Percentiles rank a stretch among this genome's conserved stretches.
Evolutionary conservation across 2,113 vertebrate genomes (phyloP).

Genomic region (Antechinus flavipes): DNA sequence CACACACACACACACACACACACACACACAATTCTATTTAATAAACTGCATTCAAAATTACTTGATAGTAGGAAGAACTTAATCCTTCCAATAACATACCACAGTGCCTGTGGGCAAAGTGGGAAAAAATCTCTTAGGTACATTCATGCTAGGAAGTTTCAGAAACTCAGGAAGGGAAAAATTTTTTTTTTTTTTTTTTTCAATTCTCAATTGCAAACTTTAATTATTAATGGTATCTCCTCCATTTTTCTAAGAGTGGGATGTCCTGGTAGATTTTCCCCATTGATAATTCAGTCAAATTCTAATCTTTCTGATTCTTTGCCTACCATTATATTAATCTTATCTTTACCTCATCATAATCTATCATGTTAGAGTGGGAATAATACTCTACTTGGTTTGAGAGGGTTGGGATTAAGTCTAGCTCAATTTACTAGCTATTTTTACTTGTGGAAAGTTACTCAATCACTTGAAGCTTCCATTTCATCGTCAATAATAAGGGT

Average conservation of each 20-base stretch:
- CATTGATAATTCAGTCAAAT: neutral
- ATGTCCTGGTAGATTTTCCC: neutral
- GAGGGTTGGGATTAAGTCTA: neutral
- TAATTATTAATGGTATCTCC: neutral
- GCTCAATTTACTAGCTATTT: neutral
- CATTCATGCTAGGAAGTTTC: neutral
- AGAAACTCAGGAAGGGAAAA: neutral
- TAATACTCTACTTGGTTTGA: neutral
- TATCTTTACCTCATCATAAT: neutral
- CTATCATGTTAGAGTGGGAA: neutral
- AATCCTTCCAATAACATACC: constrained; percentile 71
- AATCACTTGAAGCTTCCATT: neutral
- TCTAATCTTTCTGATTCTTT: neutral
- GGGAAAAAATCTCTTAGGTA: constrained; percentile 65
- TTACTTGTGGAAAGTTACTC: neutral
- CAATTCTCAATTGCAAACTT: neutral
- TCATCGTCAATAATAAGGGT: neutral
- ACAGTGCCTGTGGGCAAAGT: constrained; percentile 67
- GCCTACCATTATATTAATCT: neutral
- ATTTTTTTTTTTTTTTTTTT: no score
- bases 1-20: neutral
- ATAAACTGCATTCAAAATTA: constrained; percentile 70
- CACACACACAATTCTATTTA: constrained; percentile 63
- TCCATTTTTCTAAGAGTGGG: neutral
- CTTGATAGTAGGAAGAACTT: constrained; percentile 78